phyloP scores from a whole-genome alignment of 2,797 vertebrate genomes.

The Karalla daura region DNA sequence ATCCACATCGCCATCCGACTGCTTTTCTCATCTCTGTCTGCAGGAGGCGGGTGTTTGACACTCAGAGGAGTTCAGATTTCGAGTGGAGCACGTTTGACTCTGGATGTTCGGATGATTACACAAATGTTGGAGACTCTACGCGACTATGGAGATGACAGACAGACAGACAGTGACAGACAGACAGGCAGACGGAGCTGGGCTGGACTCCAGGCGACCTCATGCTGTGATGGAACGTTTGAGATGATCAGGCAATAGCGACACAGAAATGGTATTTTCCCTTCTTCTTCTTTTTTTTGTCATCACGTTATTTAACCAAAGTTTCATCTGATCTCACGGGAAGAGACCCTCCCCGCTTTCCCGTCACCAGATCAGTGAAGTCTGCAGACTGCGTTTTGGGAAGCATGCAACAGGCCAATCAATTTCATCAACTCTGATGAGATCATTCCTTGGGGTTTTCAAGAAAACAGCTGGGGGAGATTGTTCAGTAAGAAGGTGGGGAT shows the following conservation, averaged over 20 bases:
- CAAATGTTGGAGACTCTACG: slow-evolving; percentile 66
- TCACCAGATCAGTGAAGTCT: slow-evolving; percentile 67
- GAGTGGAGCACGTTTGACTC: slow-evolving; percentile 58
- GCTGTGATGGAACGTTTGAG: slow-evolving; percentile 82
- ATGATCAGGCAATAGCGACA: slow-evolving; percentile 76
- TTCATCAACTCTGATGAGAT: slow-evolving; percentile 78
- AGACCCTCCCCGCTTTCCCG: slow-evolving; percentile 45
- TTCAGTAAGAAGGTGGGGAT: slow-evolving; percentile 63
- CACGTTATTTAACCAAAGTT: slow-evolving; percentile 44
- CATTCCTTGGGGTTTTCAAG: slow-evolving; percentile 71
- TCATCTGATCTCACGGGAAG: slow-evolving; percentile 63
- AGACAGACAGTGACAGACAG: too few relatives aligned
- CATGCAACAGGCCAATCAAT: slow-evolving; percentile 78
- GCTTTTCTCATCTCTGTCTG: slow-evolving; percentile 20
- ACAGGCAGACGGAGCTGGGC: slow-evolving; percentile 60
- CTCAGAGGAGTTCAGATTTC: slow-evolving; percentile 55
- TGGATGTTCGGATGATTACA: slow-evolving; percentile 53
- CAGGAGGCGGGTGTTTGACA: slow-evolving; percentile 44
- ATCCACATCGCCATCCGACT: slow-evolving; percentile 13
- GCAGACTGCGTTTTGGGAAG: slow-evolving; percentile 58
- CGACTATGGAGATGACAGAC: slow-evolving; percentile 64
- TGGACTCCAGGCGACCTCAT: slow-evolving; percentile 70
- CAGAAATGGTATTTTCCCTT: slow-evolving; percentile 73
- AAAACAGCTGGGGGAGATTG: slow-evolving; percentile 70
- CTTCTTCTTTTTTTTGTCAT: too few relatives aligned